Evolutionary conservation across 2,888 invertebrate genomes (phyloP).

Genomic region (Eupsilia transversa): DNA sequence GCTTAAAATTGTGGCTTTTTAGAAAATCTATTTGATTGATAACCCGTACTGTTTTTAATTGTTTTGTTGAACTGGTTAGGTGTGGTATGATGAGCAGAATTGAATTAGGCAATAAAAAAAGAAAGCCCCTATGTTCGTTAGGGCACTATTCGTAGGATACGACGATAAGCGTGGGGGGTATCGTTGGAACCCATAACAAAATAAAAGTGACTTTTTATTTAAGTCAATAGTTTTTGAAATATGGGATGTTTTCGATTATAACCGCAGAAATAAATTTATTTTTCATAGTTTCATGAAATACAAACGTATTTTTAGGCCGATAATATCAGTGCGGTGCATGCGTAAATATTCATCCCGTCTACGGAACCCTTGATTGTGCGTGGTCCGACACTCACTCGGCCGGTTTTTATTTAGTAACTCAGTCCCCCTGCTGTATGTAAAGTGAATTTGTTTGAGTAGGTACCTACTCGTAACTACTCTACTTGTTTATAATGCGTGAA

Average conservation of each 20-base stretch:
- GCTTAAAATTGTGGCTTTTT: too few relatives aligned
- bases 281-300: neutral
- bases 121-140: too few relatives aligned
- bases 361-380: neutral
- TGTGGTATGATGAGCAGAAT: too few relatives aligned
- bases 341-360: neutral
- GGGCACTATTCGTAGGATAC: too few relatives aligned
- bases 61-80: too few relatives aligned
- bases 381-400: neutral
- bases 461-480: too few relatives aligned
- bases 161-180: too few relatives aligned
- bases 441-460: conserved; percentile 34
- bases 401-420: conserved; percentile 42
- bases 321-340: neutral
- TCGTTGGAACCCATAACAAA: too few relatives aligned
- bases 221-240: too few relatives aligned
- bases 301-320: neutral
- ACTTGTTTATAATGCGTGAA: neutral
- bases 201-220: neutral
- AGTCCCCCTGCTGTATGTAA: conserved; percentile 14
- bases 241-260: neutral
- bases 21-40: too few relatives aligned
- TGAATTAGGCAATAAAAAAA: too few relatives aligned
- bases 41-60: too few relatives aligned
- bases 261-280: neutral